Evolutionary conservation across 2,797 vertebrate genomes (phyloP), one percentile per base, ranked within the genome.

Genomic region (Chaunax sp.): DNA sequence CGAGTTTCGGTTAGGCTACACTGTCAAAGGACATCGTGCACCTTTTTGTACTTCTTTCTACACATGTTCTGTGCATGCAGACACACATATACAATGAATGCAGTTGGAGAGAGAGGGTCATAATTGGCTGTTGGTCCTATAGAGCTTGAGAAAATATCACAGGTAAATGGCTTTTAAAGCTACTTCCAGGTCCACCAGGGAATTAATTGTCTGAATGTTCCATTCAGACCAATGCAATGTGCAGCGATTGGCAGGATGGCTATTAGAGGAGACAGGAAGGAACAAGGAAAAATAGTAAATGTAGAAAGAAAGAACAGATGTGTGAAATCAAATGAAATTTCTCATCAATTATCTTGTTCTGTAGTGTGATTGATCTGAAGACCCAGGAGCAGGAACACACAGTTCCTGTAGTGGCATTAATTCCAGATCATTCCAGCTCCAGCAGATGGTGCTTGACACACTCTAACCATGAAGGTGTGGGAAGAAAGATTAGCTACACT

Each of bases 361-460:
- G 30, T 30, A 8, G 28, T 22, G 52, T 20, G 11, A 80, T 83
- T 43, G 35, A 63, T 77, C 30, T 50, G 38, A 80, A 62, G 20
- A 33, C 46, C 30, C 41, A 62, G 54, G 70, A 73, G 72, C 13
- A 12, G 22, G 40, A 60, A 57, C 26, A 43, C 66, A 10, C n/a
- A 4, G 65, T 63, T 41, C 37, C 28, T 56, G 53, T 37, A 78
- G 28, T 15, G 30, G 60, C 61, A 54, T 15, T 15, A 38, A 22
- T 45, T 75, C 13, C 11, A 64, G 20, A 83, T 77, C 28, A 70
- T 67, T 69, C 33, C 37, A 62, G 35, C 41, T 61, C 51, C 63
- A 71, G 67, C 67, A 81, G 64, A 85, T 78, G 80, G 68, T 78
- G 69, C 49, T 43, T 83, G 70, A 75, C 52, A 70, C 73, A 53